Conservation (phyloP, 2,888 invertebrate species). For the Cephalotes varians region DNA sequence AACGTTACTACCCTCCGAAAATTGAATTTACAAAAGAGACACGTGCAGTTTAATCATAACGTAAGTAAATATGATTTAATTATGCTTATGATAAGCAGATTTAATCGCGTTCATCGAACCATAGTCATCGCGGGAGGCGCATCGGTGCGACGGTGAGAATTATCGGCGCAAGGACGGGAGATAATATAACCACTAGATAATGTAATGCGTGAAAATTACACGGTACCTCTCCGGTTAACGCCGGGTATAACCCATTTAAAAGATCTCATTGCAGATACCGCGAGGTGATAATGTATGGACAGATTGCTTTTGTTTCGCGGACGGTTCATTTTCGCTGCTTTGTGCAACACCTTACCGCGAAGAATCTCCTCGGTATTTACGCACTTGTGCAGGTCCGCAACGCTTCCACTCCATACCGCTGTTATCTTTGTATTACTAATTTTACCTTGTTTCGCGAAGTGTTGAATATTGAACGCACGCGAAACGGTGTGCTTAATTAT, state of each 20-base stretch:
- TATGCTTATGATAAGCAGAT: constrained; percentile 44
- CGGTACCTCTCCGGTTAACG: constrained; percentile 21
- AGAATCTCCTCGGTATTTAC: constrained; percentile 32
- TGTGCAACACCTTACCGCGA: not conserved
- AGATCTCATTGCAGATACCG: constrained; percentile 54
- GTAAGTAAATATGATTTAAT: constrained; percentile 32
- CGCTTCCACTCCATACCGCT: not conserved
- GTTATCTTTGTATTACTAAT: constrained; percentile 32
- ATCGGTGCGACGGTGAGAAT: constrained; percentile 27
- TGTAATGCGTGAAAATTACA: constrained; percentile 50
- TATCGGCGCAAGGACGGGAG: constrained; percentile 26
- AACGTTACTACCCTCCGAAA: not conserved
- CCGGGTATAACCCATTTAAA: constrained; percentile 42
- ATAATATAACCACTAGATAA: constrained; percentile 45
- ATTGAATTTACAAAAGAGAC: constrained; percentile 10
- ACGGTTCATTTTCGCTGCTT: constrained; percentile 26
- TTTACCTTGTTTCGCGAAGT: constrained; percentile 10
- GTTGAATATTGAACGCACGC: not conserved
- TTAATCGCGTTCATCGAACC: constrained; percentile 45
- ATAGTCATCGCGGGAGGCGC: constrained; percentile 19
- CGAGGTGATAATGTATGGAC: constrained; percentile 56
- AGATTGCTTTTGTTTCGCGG: constrained; percentile 52
- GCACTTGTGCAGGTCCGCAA: constrained; percentile 10
- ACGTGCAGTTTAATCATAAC: constrained; percentile 26
- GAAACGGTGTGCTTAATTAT: not conserved